A percentile compares a stretch with the other conserved stretches of the same genome.
Evolutionary conservation across 1,140 invertebrate species (phyloP).

Genomic region (Alviniconcha marisindica): DNA sequence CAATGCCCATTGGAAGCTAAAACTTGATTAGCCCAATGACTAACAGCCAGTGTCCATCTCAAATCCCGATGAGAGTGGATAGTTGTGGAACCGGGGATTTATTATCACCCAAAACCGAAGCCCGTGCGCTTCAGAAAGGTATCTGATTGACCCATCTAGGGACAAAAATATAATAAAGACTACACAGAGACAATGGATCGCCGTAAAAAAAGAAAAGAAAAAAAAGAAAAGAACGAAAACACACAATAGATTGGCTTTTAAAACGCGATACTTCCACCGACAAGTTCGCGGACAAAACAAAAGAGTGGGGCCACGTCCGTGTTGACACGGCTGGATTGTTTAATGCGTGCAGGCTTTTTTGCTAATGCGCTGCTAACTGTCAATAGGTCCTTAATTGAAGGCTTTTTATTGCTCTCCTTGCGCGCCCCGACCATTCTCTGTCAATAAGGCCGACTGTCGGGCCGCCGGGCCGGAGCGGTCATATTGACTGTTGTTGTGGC

Average conservation of each 20-base stretch:
- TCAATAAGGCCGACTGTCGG: not conserved
- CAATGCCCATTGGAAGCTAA: no score
- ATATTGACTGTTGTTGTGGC: no score
- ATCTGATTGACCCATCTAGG: not conserved
- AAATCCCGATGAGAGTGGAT: no score
- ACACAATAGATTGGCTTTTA: slow-evolving; percentile 12
- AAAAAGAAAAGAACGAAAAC: not conserved
- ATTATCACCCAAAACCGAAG: no score
- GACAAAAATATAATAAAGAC: not conserved
- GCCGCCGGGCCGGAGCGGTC: no score
- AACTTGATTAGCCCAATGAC: no score
- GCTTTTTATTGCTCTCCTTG: slow-evolving; percentile 32
- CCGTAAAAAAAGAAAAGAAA: not conserved
- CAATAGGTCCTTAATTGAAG: slow-evolving; percentile 17
- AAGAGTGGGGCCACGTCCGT: not conserved
- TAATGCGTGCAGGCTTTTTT: slow-evolving; percentile 18
- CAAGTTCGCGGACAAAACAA: slow-evolving; percentile 1
- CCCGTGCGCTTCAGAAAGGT: no score
- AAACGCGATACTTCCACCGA: slow-evolving; percentile 6
- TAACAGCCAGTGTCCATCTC: no score
- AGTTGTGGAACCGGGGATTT: no score
- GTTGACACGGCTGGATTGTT: slow-evolving; percentile 23
- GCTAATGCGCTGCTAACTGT: slow-evolving; percentile 21
- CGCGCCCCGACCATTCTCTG: not conserved
- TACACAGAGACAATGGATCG: not conserved